Evolutionary conservation across 2,888 invertebrate species (phyloP), one percentile per base, ranked within the genome.

Genomic region (Plusia festucae): DNA sequence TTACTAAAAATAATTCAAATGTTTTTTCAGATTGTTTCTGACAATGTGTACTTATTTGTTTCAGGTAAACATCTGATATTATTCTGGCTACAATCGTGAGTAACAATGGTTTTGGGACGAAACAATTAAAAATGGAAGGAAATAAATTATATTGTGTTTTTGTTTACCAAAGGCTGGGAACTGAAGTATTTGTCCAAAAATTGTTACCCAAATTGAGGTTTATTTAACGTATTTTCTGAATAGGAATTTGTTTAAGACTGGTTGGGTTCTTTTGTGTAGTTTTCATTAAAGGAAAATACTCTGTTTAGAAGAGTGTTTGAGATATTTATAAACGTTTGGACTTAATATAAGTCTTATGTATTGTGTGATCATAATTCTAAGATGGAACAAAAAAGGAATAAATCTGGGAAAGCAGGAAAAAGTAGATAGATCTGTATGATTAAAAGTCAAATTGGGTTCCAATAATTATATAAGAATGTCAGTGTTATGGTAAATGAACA

Each of bases 11-110:
- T 2, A 20, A 51, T 20, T 16, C 16, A 34, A 15, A 46, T 7
- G 18, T 9, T 51, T 44, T 53, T n/a, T n/a, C 8, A n/a, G 32
- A 53, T 24, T 53, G 20, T 58, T 53, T 66, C n/a, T 73, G 18
- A 76, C 34, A 13, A 49, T 60, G 52, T 61, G 11, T 60, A 53
- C 7, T 71, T 63, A 6, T 68, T 80, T 81, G 79, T 80, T 80
- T 18, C 82, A 77, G 82, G 75, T 78, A 82, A 82, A 68, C 67
- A 75, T 61, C 62, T 40, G n/a, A 49, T 64, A 53, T 68, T 72
- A 65, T 71, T 65, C 53, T 8, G 15, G 27, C 46, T 18, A 54
- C 58, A 53, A 73, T 73, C 54, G 77, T 75, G 60, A 76, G 76
- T 68, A 70, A 72, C 53, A 53, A 57, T 63, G 51, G 65, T 34